Conservation (phyloP, 1,140 invertebrate species). For the Centruroides sculpturatus region DNA sequence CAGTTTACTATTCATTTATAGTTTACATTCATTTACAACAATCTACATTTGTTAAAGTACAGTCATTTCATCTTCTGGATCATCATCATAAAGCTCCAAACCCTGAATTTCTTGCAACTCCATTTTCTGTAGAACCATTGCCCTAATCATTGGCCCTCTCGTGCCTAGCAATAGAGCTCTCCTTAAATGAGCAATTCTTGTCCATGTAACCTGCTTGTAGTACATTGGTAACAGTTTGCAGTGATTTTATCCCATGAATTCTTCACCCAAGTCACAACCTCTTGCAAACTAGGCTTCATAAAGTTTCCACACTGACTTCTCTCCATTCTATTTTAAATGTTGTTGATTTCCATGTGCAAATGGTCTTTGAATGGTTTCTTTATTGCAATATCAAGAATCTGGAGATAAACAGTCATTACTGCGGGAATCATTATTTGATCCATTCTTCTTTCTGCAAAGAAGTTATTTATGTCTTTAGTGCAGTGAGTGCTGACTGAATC, state of each 20-base stretch:
- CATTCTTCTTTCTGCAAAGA: too few relatives aligned
- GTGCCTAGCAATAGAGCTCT: conserved; percentile 1
- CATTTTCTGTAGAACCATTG: conserved; percentile 1
- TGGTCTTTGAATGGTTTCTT: too few relatives aligned
- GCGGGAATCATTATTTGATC: background rate
- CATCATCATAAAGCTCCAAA: background rate
- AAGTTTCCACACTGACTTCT: conserved; percentile 1
- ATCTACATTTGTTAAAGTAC: background rate
- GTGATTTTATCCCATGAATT: conserved; percentile 1
- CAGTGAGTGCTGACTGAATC: too few relatives aligned
- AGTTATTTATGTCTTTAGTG: too few relatives aligned
- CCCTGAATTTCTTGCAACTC: background rate
- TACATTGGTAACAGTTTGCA: background rate
- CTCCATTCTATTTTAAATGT: conserved; percentile 1
- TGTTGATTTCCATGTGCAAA: background rate
- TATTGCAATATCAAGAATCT: background rate
- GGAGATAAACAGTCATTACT: background rate
- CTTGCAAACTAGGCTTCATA: background rate
- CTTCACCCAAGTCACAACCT: background rate
- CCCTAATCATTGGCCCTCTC: conserved; percentile 1
- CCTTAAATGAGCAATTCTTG: conserved; percentile 4
- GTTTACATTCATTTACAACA: background rate
- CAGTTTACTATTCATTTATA: background rate
- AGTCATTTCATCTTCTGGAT: background rate
- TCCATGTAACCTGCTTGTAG: conserved; percentile 7